A percentile compares a stretch with the other conserved stretches of the same genome.
Evolutionary conservation across 2,888 invertebrate species (phyloP).

Genomic region (Drosophila algonquin): DNA sequence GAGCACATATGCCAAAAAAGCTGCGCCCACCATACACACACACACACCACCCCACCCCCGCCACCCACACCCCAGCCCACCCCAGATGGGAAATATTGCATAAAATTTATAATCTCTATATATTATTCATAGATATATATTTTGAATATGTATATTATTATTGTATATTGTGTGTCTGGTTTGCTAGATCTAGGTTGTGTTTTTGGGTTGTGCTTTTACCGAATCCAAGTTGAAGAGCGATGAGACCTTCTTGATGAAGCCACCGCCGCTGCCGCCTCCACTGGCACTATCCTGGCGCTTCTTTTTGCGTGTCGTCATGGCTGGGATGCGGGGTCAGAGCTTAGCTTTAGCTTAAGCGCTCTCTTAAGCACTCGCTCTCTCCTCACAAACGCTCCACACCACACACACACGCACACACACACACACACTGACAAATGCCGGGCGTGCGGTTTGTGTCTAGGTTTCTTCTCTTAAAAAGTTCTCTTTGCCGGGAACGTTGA

Average conservation of each 20-base stretch:
- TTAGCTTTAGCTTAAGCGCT: neutral
- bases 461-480: conserved; percentile 6
- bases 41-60: neutral
- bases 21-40: neutral
- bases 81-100: neutral
- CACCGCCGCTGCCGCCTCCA: conserved; percentile 83
- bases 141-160: neutral
- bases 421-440: conserved; percentile 39
- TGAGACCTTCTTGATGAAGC: conserved; percentile 94
- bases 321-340: conserved; percentile 8
- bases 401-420: conserved; percentile 29
- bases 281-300: conserved; percentile 85
- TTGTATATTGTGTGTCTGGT: neutral
- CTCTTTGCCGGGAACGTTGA: conserved; percentile 10
- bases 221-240: conserved; percentile 93
- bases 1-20: conserved; percentile 18
- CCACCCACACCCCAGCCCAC: neutral
- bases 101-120: neutral
- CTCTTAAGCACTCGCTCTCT: neutral
- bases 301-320: conserved; percentile 88
- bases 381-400: conserved; percentile 8
- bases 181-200: neutral
- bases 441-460: conserved; percentile 20
- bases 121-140: neutral
- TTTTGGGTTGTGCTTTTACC: conserved; percentile 85